Evolutionary conservation across 2,797 vertebrate species (phyloP).

Genomic region (Onychomys arenicola): DNA sequence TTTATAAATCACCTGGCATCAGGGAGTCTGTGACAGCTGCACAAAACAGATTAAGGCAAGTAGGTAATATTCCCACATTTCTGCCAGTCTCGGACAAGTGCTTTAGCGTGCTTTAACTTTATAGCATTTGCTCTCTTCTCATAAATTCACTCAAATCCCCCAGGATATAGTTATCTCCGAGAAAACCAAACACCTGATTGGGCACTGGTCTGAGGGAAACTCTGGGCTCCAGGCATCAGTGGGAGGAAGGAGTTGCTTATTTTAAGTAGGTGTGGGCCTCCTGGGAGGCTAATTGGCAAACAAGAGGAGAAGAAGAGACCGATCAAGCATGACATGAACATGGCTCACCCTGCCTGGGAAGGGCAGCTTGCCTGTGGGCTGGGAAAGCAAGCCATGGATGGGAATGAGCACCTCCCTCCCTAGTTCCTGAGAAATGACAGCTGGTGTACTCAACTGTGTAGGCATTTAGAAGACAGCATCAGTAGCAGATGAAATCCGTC

Average conservation of each 20-base stretch:
- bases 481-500: neutral
- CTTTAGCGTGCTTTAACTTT: neutral
- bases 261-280: constrained; percentile 16
- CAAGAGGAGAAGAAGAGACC: neutral
- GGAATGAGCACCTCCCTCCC: fast-evolving
- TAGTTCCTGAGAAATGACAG: neutral
- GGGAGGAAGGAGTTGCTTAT: constrained; percentile 38
- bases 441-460: neutral
- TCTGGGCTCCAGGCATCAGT: constrained; percentile 40
- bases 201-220: constrained; percentile 3
- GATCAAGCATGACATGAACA: neutral
- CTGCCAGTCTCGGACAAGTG: neutral
- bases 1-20: neutral
- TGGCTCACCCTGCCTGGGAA: neutral
- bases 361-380: neutral
- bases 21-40: neutral
- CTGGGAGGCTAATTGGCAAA: constrained; percentile 70
- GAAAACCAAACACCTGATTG: constrained; percentile 61
- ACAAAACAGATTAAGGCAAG: neutral
- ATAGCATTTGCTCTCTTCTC: constrained; percentile 19
- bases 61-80: neutral
- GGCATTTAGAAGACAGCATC: neutral
- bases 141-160: constrained; percentile 44
- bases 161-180: constrained; percentile 60
- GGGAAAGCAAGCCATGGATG: neutral